Base-by-base conservation (phyloP, 92 coral and sea anemone genomes). In the Parazoanthus swiftii region DNA sequence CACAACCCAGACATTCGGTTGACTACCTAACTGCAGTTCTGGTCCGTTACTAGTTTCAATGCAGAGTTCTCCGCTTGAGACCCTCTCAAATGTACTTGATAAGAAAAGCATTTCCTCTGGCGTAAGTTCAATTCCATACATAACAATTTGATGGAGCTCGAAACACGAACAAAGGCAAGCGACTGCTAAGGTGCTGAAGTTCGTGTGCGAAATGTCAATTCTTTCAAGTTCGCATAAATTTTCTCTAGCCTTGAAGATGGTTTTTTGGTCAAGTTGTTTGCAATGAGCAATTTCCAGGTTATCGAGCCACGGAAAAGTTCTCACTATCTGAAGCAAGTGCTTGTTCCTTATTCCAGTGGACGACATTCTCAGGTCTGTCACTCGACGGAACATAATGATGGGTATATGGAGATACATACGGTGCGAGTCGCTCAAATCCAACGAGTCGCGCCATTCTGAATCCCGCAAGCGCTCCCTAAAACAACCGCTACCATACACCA, bases 121-220 rank as follows among this genome's bases (percentile, higher is more conserved):
- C 39, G 18, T 59, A 18, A 81, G 74, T 59, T 37, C 33, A 18
- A 81, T 81, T 2, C 86, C 86, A 50, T 88, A 48, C 80, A 77
- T 84, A 38, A 88, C 46, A 4, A 88, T 67, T 14, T 38, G 29
- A 29, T 88, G 90, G 11, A 88, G 44, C 26, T 72, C 59, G 20
- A 65, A 66, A 56, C 90, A 81, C 33, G 86, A 88, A 51, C 86
- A 88, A 48, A 88, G 86, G 73, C 86, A 80, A 8, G 86, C 86
- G 43, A 80, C 86, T 11, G 88, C 78, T 44, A 71, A 54, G 23
- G 71, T 18, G 25, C 33, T 43, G 54, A 85, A 85, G 8, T 72
- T 67, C 35, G 67, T 14, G 79, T 85, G 43, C 35, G 74, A 81
- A 35, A 58, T 81, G n/a, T 81, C 74, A 36, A 81, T 51, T 26